phyloP scores from a whole-genome alignment of 2,888 invertebrate species.

The Napeogenes sylphis region DNA sequence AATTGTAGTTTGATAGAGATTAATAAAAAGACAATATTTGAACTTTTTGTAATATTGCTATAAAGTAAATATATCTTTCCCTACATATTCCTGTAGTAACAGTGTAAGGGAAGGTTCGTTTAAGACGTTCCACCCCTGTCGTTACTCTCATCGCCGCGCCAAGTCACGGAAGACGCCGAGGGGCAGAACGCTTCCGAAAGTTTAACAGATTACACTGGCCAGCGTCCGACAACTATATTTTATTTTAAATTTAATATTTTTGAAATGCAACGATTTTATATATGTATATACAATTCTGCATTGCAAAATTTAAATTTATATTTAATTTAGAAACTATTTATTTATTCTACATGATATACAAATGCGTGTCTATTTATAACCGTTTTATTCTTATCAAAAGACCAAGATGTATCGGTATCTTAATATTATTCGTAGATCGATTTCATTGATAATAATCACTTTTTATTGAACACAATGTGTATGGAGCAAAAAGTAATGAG shows the following conservation, averaged over 20 bases:
- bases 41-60: too few relatives aligned
- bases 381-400: conserved; percentile 2
- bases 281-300: too few relatives aligned
- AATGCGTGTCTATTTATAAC: neutral
- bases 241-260: neutral
- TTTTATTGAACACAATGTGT: conserved; percentile 22
- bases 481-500: conserved; percentile 22
- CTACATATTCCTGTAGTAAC: too few relatives aligned
- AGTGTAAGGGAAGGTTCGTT: conserved; percentile 23
- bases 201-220: conserved; percentile 13
- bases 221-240: conserved; percentile 2
- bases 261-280: neutral
- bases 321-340: too few relatives aligned
- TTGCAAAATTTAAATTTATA: too few relatives aligned
- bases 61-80: too few relatives aligned
- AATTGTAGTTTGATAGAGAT: too few relatives aligned
- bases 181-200: conserved; percentile 29
- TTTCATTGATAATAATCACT: conserved; percentile 16
- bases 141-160: conserved; percentile 70
- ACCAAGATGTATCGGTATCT: neutral
- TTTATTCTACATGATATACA: too few relatives aligned
- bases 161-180: conserved; percentile 54
- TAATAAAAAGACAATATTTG: too few relatives aligned
- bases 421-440: conserved; percentile 2
- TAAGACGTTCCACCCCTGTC: conserved; percentile 56